A percentile compares a stretch with the other conserved stretches of the same genome.
phyloP scores from a whole-genome alignment of 2,888 invertebrate genomes.

The Macroteleia sp. region DNA sequence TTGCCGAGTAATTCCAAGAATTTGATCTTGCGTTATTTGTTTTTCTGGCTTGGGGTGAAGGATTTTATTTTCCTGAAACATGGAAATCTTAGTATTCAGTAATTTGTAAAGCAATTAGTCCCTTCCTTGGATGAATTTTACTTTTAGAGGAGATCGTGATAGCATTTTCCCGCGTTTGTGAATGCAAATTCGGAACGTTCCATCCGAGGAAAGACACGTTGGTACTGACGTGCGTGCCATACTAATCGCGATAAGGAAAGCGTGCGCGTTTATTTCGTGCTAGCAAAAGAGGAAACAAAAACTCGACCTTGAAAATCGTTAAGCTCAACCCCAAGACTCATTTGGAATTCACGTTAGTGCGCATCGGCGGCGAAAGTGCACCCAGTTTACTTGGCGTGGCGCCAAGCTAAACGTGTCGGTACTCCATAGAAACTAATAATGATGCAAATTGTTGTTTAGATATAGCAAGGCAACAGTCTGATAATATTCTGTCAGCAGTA shows the following conservation, averaged over 20 bases:
- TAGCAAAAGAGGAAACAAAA: constrained; percentile 5
- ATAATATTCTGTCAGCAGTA: too few species aligned
- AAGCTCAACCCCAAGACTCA: constrained; percentile 34
- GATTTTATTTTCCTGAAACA: constrained; percentile 24
- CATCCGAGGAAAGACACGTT: constrained; percentile 31
- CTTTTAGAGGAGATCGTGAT: constrained; percentile 40
- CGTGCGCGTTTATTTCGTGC: constrained; percentile 26
- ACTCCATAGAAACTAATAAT: constrained; percentile 34
- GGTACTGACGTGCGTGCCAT: constrained; percentile 37
- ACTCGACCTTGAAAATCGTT: constrained; percentile 40
- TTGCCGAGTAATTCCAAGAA: background rate
- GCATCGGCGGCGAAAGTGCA: constrained; percentile 50
- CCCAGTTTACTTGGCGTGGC: constrained; percentile 18
- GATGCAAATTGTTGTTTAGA: constrained; percentile 46
- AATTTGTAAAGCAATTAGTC: constrained; percentile 49
- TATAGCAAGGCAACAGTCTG: too few species aligned
- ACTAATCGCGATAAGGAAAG: constrained; percentile 43
- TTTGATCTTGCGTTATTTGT: background rate
- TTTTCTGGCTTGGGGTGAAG: background rate
- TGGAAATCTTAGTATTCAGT: constrained; percentile 25
- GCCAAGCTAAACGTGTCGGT: constrained; percentile 35
- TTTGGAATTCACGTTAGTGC: constrained; percentile 47
- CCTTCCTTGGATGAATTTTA: constrained; percentile 23
- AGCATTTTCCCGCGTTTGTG: constrained; percentile 39
- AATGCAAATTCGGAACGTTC: constrained; percentile 54